phyloP scores from a whole-genome alignment of 2,797 vertebrate species.

The Ispidina picta region DNA sequence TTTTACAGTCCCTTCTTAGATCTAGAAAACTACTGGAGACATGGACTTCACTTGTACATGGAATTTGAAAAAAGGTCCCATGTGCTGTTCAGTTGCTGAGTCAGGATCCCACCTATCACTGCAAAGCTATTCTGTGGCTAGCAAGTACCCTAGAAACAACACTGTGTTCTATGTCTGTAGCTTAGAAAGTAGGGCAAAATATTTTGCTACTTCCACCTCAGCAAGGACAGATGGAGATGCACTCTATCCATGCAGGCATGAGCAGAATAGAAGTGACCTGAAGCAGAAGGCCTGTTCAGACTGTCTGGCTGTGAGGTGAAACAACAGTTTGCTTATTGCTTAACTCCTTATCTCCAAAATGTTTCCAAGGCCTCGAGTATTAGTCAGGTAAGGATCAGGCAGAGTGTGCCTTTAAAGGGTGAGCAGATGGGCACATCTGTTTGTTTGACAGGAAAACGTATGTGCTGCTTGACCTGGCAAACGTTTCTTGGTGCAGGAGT shows the following conservation, averaged over 20 bases:
- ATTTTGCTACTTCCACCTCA: neutral
- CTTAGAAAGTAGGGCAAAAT: constrained; percentile 22
- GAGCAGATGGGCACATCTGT: constrained; percentile 44
- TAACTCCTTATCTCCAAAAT: constrained; percentile 23
- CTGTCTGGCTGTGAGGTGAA: neutral
- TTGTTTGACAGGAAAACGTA: constrained; percentile 39
- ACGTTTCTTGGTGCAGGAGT: neutral
- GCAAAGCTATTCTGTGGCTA: neutral
- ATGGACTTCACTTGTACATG: neutral
- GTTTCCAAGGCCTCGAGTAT: neutral
- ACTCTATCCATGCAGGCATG: constrained; percentile 1
- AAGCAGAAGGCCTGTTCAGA: constrained; percentile 41
- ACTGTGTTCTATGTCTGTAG: neutral
- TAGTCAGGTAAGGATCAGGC: constrained; percentile 12
- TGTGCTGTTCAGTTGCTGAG: neutral
- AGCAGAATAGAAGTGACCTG: constrained; percentile 52
- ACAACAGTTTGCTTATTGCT: neutral
- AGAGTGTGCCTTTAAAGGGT: neutral
- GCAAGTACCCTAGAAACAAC: neutral
- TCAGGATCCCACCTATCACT: neutral
- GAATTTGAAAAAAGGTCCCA: neutral
- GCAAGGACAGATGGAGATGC: constrained; percentile 39
- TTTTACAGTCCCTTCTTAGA: neutral
- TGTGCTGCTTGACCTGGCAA: constrained; percentile 18
- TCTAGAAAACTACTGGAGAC: neutral